Evolutionary conservation across 2,113 vertebrate species (phyloP).

Genomic region (Coptodon rendalli): DNA sequence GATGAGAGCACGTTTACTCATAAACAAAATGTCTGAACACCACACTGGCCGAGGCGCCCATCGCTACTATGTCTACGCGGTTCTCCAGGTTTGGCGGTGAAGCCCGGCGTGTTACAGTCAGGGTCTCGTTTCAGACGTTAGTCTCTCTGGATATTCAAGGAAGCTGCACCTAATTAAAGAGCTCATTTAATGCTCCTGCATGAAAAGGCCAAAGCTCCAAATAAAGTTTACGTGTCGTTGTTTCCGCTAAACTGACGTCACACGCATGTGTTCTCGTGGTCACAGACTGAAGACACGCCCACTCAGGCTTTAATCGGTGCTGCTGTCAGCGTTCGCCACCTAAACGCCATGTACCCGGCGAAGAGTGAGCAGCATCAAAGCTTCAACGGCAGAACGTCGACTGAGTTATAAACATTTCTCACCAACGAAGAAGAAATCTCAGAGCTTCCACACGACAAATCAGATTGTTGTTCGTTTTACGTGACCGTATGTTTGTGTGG

Average conservation of each 20-base stretch:
- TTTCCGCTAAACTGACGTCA: no score
- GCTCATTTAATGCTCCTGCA: not conserved
- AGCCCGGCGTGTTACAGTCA: not conserved
- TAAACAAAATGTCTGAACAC: slow-evolving; percentile 70
- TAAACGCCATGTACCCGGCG: no score
- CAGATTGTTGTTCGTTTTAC: not conserved
- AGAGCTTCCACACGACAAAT: fast-evolving
- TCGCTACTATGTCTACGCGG: slow-evolving; percentile 47
- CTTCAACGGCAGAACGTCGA: not conserved
- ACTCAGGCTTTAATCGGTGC: no score
- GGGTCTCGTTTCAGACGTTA: not conserved
- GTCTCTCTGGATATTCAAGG: not conserved
- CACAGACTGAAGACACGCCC: no score
- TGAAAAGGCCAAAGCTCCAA: not conserved
- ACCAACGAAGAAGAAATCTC: not conserved
- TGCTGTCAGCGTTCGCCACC: no score
- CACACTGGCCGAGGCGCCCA: slow-evolving; percentile 30
- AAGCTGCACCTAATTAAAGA: not conserved
- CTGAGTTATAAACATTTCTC: not conserved
- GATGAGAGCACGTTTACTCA: slow-evolving; percentile 60
- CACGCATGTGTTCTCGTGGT: no score
- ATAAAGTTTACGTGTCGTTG: not conserved
- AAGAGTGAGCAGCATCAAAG: not conserved
- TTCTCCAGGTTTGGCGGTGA: not conserved
- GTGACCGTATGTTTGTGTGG: not conserved